Evolutionary conservation across 2,797 vertebrate species (phyloP).

Genomic region (Danio choprae): DNA sequence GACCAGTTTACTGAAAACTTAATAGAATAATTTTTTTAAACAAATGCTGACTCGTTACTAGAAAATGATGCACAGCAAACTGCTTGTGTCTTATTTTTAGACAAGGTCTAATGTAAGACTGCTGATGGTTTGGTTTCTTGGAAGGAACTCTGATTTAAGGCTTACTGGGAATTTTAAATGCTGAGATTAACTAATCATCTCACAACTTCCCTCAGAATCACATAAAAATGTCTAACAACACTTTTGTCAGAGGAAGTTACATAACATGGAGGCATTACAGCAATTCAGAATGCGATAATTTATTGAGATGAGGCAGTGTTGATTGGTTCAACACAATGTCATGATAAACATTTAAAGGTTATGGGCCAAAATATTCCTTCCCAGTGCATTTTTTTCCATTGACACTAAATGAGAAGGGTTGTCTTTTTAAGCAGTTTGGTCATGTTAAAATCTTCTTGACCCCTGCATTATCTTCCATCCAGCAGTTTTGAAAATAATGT

Average conservation of each 20-base stretch:
- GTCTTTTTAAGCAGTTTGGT: not conserved
- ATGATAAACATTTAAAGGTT: not conserved
- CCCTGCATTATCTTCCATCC: not conserved
- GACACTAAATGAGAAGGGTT: not conserved
- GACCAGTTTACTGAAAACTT: not conserved
- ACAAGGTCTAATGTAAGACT: not conserved
- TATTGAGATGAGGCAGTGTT: not conserved
- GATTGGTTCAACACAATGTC: not conserved
- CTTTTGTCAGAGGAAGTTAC: conserved; percentile 5
- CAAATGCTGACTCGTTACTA: not conserved
- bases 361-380: not conserved
- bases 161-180: not conserved
- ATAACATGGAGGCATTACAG: not conserved
- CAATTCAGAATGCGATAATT: not conserved
- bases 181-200: not conserved
- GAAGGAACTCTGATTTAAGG: not conserved
- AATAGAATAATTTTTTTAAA: not conserved
- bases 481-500: not conserved
- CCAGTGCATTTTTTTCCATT: not conserved
- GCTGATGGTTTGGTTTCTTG: not conserved
- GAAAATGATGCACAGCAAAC: not conserved
- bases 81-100: not conserved
- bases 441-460: not conserved
- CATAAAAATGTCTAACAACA: not conserved
- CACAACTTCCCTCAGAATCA: not conserved